A percentile compares a stretch with the other conserved stretches of the same genome.
phyloP scores from a whole-genome alignment of 1,140 invertebrate genomes.

The Hyposmocoma kahamanoa region DNA sequence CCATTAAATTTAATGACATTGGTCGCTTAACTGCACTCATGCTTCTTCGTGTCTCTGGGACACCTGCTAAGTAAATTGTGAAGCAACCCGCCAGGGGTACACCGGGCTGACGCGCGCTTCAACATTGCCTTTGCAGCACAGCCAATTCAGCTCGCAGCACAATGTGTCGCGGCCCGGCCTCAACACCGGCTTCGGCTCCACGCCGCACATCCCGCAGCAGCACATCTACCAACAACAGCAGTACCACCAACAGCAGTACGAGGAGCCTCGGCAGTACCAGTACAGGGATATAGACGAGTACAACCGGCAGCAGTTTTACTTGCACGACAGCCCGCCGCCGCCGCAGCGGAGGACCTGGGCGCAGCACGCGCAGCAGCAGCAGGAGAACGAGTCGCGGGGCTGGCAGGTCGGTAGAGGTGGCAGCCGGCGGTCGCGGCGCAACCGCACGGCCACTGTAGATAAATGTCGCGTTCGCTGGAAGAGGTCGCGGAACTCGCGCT shows the following conservation, averaged over 20 bases:
- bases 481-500: too few species aligned
- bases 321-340: constrained; percentile 78
- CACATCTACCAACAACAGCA: constrained; percentile 31
- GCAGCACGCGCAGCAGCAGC: constrained; percentile 75
- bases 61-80: too few species aligned
- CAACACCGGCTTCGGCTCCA: constrained; percentile 72
- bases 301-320: constrained; percentile 78
- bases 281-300: constrained; percentile 64
- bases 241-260: constrained; percentile 30
- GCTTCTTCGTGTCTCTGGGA: too few species aligned
- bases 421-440: too few species aligned
- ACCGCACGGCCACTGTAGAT: too few species aligned
- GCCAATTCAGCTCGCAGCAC: constrained; percentile 76
- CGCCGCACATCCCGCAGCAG: constrained; percentile 73
- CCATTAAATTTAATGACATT: too few species aligned
- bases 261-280: constrained; percentile 50
- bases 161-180: constrained; percentile 59
- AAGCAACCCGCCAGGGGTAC: too few species aligned
- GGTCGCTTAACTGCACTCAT: too few species aligned
- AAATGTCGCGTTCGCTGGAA: too few species aligned
- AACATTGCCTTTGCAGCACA: constrained; percentile 66
- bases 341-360: constrained; percentile 83
- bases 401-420: constrained; percentile 66
- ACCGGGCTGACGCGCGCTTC: constrained; percentile 15
- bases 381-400: constrained; percentile 60